These are phyloP conservation scores for Muscidifurax raptorellus DNA, from an alignment of 1,140 invertebrate genomes.

Conservation along the genomic window DNA sequence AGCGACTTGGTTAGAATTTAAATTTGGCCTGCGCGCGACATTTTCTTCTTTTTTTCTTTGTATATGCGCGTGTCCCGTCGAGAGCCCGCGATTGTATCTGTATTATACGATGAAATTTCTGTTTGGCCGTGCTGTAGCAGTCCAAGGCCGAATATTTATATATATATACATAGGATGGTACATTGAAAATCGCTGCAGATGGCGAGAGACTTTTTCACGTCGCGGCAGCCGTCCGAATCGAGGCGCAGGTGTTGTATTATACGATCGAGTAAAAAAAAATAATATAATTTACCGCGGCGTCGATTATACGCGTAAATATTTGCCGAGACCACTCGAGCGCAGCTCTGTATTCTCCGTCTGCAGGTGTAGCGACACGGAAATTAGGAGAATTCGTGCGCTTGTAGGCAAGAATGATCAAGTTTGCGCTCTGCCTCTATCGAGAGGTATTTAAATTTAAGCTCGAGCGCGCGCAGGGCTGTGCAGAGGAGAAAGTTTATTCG, in stretches of 20 bases:
- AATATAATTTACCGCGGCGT: not conserved
- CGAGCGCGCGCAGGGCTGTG: not conserved
- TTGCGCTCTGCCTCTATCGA: not conserved
- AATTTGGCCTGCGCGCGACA: constrained; percentile 11
- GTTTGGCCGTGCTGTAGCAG: too few relatives aligned
- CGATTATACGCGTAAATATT: not conserved
- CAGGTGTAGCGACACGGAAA: not conserved
- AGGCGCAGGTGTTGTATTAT: not conserved
- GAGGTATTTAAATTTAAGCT: too few relatives aligned
- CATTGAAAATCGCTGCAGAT: not conserved
- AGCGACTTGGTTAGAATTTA: constrained; percentile 24
- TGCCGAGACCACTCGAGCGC: not conserved
- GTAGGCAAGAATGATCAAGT: not conserved
- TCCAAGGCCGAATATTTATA: not conserved
- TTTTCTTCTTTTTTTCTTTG: not conserved
- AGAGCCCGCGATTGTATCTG: not conserved
- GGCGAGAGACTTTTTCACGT: not conserved
- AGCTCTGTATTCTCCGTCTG: not conserved
- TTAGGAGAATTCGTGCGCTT: too few relatives aligned
- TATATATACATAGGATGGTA: too few relatives aligned
- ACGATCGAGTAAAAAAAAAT: not conserved
- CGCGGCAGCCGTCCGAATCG: too few relatives aligned
- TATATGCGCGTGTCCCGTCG: not conserved
- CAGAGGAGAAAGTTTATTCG: not conserved
- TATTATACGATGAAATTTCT: not conserved